Base-by-base conservation (phyloP, 2,797 vertebrate species). In the Distichodus sexfasciatus region DNA sequence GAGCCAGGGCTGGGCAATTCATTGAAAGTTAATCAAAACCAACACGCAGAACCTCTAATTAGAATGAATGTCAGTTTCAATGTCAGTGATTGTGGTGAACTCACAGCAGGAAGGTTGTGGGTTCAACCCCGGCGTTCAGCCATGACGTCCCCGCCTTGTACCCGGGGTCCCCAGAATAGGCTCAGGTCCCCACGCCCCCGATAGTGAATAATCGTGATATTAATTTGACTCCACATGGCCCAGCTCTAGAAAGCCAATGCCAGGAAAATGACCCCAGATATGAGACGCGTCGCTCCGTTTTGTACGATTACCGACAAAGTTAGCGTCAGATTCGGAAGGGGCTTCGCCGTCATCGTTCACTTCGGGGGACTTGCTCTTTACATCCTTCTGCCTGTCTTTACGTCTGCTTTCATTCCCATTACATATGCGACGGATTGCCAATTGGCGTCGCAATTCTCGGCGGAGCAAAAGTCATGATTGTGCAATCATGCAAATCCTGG, bases 401-500 rank as follows among this genome's bases (percentile, higher is more conserved):
- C 3, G 62, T 67, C 77, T 50, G 24, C 46, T 69, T 29, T 66
- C 48, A 64, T 73, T 76, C 73, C 73, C 61, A 35, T 79, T 76
- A 79, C 19, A 54, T 35, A 19, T 47, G 38, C 53, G 58, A 79
- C 48, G 57, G 50, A 69, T 73, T 50, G 62, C 53, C 71, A 69
- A 66, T 76, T 66, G 43, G 17, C 47, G 65, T 46, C 1, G 66
- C 60, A 63, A 44, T 71, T 66, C 71, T 66, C 63, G 53, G 15
- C 29, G 6, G 63, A 59, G 66, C 60, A 59, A 36, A 28, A 47
- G 35, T 47, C 63, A 53, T 70, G 71, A 76, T 71, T 46, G 64
- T 68, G 74, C 57, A 69, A 74, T 76, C 74, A 76, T 58, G 71
- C 66, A 71, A 76, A 79, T 79, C 57, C 59, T 67, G 68, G 29